Evolutionary conservation across 2,797 vertebrate species (phyloP).

Genomic region (Sparidentex hasta): DNA sequence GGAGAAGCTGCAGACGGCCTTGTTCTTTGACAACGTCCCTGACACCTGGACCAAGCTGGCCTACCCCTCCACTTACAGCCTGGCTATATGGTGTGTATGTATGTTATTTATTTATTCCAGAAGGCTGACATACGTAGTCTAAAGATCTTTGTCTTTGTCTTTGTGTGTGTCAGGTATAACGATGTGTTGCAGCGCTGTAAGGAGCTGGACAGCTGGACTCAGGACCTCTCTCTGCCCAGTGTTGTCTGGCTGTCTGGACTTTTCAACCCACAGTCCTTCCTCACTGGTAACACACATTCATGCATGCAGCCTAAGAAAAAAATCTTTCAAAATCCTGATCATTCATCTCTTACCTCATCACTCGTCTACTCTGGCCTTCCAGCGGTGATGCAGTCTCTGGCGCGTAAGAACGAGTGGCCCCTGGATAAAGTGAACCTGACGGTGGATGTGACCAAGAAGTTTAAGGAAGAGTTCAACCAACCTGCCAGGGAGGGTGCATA

Average conservation of each 20-base stretch:
- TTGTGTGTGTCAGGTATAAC: constrained; percentile 79
- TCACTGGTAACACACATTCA: constrained; percentile 90
- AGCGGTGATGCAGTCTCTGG: constrained; percentile 87
- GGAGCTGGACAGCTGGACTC: constrained; percentile 90
- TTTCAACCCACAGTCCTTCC: constrained; percentile 97
- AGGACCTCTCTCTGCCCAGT: constrained; percentile 90
- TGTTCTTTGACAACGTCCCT: constrained; percentile 95
- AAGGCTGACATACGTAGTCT: no score
- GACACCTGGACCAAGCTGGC: constrained; percentile 93
- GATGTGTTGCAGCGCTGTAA: constrained; percentile 89
- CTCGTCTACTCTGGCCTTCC: constrained; percentile 11
- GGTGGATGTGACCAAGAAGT: constrained; percentile 87
- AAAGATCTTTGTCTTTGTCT: not conserved
- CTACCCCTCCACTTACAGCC: constrained; percentile 92
- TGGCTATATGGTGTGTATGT: constrained; percentile 86
- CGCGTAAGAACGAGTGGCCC: constrained; percentile 90
- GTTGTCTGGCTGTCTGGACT: constrained; percentile 94
- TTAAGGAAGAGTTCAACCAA: constrained; percentile 89
- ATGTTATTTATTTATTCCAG: not conserved
- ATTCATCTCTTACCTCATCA: not conserved
- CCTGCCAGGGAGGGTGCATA: constrained; percentile 85
- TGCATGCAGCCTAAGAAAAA: not conserved
- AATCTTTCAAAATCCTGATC: not conserved
- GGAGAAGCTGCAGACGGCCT: constrained; percentile 93
- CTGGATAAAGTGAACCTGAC: constrained; percentile 88